A percentile compares a stretch with the other conserved stretches of the same genome.
These are phyloP conservation scores for Brachionus koreanus DNA, from an alignment of 1,140 invertebrate species.

Conservation along the genomic window DNA sequence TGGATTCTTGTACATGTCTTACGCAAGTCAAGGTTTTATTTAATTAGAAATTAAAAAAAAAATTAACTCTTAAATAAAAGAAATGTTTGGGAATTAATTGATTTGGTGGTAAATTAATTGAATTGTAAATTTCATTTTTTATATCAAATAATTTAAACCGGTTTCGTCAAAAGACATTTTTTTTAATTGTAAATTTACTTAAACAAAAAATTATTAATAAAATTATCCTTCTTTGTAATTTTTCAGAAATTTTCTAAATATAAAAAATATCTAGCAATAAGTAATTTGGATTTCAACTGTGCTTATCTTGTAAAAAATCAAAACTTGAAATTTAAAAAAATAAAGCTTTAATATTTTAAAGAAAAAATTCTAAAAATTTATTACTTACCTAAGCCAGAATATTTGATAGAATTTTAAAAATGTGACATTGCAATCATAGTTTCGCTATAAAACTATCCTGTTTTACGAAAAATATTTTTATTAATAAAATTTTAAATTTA, in stretches of 20 bases:
- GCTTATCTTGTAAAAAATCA: no score
- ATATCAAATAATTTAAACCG: not conserved
- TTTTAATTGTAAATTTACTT: not conserved
- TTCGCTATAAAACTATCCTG: no score
- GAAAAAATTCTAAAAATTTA: no score
- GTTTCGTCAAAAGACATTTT: not conserved
- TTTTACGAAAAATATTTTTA: no score
- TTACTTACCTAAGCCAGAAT: no score
- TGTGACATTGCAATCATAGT: no score
- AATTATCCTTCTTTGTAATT: not conserved
- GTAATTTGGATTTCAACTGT: no score
- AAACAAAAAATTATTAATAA: not conserved
- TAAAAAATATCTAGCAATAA: not conserved
- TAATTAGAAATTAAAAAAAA: not conserved
- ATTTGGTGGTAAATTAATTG: not conserved
- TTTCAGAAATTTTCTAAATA: not conserved
- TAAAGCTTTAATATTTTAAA: no score
- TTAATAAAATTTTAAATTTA: no score
- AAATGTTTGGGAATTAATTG: slow-evolving; percentile 5
- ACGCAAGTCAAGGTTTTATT: slow-evolving; percentile 70
- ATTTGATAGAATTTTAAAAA: no score
- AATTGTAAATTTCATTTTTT: not conserved
- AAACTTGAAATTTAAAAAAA: no score
- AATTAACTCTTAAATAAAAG: not conserved
- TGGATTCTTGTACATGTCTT: slow-evolving; percentile 78